Evolutionary conservation across 1,140 invertebrate species (phyloP).

Genomic region (Macrosteles quadrilineatus): DNA sequence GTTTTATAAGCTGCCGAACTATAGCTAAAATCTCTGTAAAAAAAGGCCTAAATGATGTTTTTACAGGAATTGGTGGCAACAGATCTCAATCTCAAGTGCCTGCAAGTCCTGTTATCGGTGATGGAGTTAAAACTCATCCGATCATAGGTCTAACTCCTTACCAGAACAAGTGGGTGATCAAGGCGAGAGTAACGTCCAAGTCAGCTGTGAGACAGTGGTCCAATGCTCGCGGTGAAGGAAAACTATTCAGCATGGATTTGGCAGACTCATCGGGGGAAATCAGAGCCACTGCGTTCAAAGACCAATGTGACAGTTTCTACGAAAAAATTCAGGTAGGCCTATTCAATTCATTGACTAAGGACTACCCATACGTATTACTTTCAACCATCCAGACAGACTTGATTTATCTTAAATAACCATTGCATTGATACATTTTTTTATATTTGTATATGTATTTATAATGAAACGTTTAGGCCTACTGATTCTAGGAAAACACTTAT

Average conservation of each 20-base stretch:
- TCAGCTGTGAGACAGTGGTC: slow-evolving; percentile 81
- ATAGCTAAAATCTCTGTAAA: no score
- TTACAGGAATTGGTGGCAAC: no score
- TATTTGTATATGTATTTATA: no score
- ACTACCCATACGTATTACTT: no score
- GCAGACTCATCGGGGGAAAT: slow-evolving; percentile 95
- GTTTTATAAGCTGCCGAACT: no score
- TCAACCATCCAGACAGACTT: no score
- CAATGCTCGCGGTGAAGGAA: slow-evolving; percentile 90
- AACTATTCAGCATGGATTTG: slow-evolving; percentile 90
- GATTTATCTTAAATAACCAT: no score
- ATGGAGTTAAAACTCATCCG: slow-evolving; percentile 52
- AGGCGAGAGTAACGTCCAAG: slow-evolving; percentile 86
- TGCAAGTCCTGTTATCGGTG: neutral
- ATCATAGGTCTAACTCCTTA: slow-evolving; percentile 85
- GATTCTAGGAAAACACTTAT: no score
- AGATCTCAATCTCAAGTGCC: neutral
- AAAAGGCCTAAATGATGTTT: no score
- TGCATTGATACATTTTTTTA: no score
- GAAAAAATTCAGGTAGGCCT: slow-evolving; percentile 83
- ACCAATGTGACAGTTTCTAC: slow-evolving; percentile 87
- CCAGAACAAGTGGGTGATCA: slow-evolving; percentile 93
- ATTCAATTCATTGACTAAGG: no score
- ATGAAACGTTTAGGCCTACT: no score
- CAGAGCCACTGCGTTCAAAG: slow-evolving; percentile 90